Evolutionary conservation across 2,797 vertebrate genomes (phyloP).

Genomic region (Neosilurus mollespiculum): DNA sequence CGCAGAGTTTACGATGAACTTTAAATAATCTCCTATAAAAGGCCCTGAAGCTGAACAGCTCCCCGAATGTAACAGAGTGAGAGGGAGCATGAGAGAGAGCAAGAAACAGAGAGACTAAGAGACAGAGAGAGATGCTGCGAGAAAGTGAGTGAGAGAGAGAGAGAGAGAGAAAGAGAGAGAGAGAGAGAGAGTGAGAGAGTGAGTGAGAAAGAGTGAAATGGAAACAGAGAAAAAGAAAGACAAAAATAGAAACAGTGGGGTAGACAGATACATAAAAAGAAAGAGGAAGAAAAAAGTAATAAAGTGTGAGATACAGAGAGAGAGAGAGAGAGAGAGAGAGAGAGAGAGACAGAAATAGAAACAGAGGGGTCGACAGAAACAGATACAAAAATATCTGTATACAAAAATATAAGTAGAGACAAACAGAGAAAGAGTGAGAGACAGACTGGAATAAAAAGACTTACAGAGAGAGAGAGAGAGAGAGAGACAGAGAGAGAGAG

Average conservation of each 20-base stretch:
- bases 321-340: background rate
- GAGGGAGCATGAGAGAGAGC: background rate
- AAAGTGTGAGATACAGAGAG: background rate
- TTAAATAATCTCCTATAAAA: slow-evolving; percentile 34
- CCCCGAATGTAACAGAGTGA: background rate
- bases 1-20: slow-evolving; percentile 28
- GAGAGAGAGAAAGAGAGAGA: background rate
- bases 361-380: too few relatives aligned
- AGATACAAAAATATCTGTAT: too few relatives aligned
- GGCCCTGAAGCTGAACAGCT: slow-evolving; percentile 21
- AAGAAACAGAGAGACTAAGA: background rate
- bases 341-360: too few relatives aligned
- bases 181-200: background rate
- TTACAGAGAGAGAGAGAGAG: background rate
- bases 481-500: too few relatives aligned
- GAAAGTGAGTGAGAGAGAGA: too few relatives aligned
- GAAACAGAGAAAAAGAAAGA: background rate
- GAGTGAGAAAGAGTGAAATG: background rate
- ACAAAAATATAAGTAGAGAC: too few relatives aligned
- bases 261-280: background rate
- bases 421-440: background rate
- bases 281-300: background rate
- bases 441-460: background rate
- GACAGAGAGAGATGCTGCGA: background rate
- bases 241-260: background rate